A percentile compares a stretch with the other conserved stretches of the same genome.
These are phyloP conservation scores for Drosophila acutilabella DNA, from an alignment of 2,888 invertebrate species.

Conservation along the genomic window DNA sequence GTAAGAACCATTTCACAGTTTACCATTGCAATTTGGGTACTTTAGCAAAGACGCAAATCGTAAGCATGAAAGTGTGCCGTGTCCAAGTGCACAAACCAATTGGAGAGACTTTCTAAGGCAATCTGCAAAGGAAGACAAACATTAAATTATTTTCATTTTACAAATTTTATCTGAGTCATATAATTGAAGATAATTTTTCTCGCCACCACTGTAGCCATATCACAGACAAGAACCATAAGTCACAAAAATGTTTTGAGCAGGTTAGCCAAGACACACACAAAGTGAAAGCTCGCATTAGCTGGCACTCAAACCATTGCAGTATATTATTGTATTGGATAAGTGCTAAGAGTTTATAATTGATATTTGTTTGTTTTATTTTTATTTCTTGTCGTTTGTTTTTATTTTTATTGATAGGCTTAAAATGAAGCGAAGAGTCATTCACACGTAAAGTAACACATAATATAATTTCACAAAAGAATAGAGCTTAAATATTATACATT, in stretches of 20 bases:
- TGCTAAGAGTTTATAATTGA: background rate
- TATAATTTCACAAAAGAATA: constrained; percentile 71
- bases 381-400: constrained; percentile 28
- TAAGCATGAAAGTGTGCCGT: background rate
- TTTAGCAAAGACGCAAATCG: background rate
- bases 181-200: too few species aligned
- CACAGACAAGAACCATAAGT: too few species aligned
- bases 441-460: constrained; percentile 57
- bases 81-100: too few species aligned
- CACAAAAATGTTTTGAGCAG: too few species aligned
- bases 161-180: too few species aligned
- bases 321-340: background rate
- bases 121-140: background rate
- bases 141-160: too few species aligned
- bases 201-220: background rate
- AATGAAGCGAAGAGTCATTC: constrained; percentile 64
- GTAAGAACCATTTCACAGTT: background rate
- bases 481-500: constrained; percentile 67
- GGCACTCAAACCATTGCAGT: background rate
- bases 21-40: too few species aligned
- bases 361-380: background rate
- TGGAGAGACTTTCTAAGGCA: too few species aligned
- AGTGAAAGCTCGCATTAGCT: background rate
- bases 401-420: constrained; percentile 55
- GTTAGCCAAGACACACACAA: background rate